Evolutionary conservation across 2,797 vertebrate genomes (phyloP).

Genomic region (Anolis apletophallus): DNA sequence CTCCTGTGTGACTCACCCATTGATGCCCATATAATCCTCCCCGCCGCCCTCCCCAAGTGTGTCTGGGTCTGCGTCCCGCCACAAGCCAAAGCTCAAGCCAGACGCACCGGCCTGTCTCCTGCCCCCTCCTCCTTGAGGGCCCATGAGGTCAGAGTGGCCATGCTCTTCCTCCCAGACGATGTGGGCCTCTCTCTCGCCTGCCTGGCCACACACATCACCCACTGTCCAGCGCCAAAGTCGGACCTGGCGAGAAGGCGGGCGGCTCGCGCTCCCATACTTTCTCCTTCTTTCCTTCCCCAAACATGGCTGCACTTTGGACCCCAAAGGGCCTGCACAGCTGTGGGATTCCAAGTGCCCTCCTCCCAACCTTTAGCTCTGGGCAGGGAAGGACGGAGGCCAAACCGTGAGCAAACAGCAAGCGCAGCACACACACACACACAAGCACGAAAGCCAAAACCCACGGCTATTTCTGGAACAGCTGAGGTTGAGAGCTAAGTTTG

Average conservation of each 20-base stretch:
- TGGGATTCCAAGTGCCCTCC: not conserved
- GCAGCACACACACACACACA: too few species aligned
- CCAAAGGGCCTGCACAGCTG: not conserved
- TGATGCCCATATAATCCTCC: not conserved
- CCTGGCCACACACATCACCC: not conserved
- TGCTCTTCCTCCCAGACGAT: not conserved
- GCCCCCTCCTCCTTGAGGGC: not conserved
- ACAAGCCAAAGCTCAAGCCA: constrained; percentile 7
- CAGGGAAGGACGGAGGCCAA: not conserved
- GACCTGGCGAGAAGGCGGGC: not conserved
- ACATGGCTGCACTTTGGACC: not conserved
- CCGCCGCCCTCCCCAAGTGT: not conserved
- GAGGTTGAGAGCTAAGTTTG: constrained; percentile 27
- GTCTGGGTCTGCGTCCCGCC: not conserved
- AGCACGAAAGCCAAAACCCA: not conserved
- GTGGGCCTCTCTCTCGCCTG: not conserved
- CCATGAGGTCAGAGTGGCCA: not conserved
- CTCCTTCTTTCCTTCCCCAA: not conserved
- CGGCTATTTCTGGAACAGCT: constrained; percentile 36
- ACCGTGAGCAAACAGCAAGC: not conserved
- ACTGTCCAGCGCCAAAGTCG: accelerated
- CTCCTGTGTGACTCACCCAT: constrained; percentile 19
- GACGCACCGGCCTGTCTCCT: not conserved
- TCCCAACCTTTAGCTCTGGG: not conserved
- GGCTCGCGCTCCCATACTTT: accelerated